A percentile compares a stretch with the other conserved stretches of the same genome.
phyloP scores from a whole-genome alignment of 2,888 invertebrate species.

The Chalcis sispes region DNA sequence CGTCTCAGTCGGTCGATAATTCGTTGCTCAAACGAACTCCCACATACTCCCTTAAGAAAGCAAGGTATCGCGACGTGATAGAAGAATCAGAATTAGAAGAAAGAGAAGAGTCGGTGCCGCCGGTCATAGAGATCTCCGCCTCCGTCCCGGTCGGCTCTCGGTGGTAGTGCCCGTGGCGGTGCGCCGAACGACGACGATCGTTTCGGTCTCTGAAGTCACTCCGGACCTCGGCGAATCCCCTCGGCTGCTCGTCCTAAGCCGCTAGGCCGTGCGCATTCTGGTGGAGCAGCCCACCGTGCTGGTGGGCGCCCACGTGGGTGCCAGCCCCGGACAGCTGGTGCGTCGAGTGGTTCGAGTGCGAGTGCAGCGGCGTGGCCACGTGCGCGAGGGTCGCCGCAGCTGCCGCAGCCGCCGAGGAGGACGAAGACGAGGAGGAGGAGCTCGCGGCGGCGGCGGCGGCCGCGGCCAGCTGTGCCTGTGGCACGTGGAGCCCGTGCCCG shows the following conservation, averaged over 20 bases:
- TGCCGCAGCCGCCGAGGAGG: conserved; percentile 57
- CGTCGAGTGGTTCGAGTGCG: conserved; percentile 64
- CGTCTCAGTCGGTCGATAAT: conserved; percentile 19
- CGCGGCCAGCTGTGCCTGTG: conserved; percentile 67
- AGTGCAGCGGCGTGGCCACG: conserved; percentile 55
- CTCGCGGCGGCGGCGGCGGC: too few species aligned
- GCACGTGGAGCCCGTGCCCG: conserved; percentile 64
- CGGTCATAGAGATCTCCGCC: background rate
- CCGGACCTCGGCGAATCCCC: background rate
- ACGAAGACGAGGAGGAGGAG: conserved; percentile 55
- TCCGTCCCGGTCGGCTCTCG: background rate
- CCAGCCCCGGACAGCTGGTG: conserved; percentile 61
- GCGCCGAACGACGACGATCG: background rate
- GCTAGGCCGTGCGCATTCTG: conserved; percentile 74
- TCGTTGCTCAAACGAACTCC: conserved; percentile 39
- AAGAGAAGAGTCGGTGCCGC: conserved; percentile 19
- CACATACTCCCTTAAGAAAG: conserved; percentile 36
- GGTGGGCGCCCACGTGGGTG: conserved; percentile 63
- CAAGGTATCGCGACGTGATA: conserved; percentile 33
- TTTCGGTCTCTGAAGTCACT: conserved; percentile 24
- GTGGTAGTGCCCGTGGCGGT: background rate
- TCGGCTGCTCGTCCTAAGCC: conserved; percentile 64
- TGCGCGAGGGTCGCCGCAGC: conserved; percentile 56
- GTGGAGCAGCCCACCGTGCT: conserved; percentile 68
- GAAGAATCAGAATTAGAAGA: conserved; percentile 33